Conservation (phyloP, 1,140 invertebrate species). For the Leguminivora glycinivorella region DNA sequence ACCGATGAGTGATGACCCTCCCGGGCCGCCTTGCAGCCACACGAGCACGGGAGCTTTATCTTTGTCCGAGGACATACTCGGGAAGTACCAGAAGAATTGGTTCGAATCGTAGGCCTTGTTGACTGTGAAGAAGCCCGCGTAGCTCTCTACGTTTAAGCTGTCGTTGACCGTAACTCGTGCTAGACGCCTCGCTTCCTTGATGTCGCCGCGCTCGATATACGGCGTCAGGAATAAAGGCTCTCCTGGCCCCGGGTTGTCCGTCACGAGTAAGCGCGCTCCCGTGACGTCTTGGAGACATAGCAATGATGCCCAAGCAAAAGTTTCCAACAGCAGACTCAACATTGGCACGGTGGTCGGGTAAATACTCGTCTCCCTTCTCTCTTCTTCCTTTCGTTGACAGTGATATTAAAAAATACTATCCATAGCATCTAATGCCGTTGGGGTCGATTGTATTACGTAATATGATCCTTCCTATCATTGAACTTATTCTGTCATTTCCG, state of each 20-base stretch:
- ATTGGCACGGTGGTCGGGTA: not conserved
- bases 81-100: conserved; percentile 87
- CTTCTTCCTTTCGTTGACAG: too few species aligned
- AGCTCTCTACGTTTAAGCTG: conserved; percentile 43
- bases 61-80: conserved; percentile 61
- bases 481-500: too few species aligned
- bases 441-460: too few species aligned
- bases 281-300: not conserved
- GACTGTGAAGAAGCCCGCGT: conserved; percentile 84
- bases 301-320: not conserved
- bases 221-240: conserved; percentile 81
- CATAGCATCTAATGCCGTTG: too few species aligned
- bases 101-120: conserved; percentile 81
- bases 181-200: conserved; percentile 36
- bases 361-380: too few species aligned
- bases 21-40: conserved; percentile 89
- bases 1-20: conserved; percentile 86
- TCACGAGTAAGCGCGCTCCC: not conserved
- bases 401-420: too few species aligned
- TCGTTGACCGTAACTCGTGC: conserved; percentile 33
- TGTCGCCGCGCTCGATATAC: conserved; percentile 76
- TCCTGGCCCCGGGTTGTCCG: not conserved
- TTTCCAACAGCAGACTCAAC: not conserved
- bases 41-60: conserved; percentile 80
- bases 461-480: too few species aligned